Percentiles rank a stretch among this genome's conserved stretches.
phyloP scores from a whole-genome alignment of 2,888 invertebrate species.

The Tenthredo livida region DNA sequence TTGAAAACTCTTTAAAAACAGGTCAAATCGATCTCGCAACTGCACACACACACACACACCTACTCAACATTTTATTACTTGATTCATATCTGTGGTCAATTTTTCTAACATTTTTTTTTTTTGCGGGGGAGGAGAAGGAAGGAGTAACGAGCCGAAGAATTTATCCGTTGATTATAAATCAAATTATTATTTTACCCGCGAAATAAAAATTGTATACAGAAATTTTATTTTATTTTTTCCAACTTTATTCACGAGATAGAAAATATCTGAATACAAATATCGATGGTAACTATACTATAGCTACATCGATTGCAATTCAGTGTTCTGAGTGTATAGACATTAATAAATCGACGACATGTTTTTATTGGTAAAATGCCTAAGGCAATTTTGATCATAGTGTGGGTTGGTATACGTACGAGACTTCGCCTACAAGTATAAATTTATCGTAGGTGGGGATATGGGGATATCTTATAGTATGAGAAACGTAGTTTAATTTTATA shows the following conservation, averaged over 20 bases:
- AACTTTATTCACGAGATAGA: neutral
- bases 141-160: neutral
- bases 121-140: neutral
- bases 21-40: conserved; percentile 20
- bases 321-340: neutral
- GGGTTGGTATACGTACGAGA: neutral
- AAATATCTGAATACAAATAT: neutral
- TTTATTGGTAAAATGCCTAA: neutral
- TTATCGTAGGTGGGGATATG: neutral
- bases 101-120: neutral
- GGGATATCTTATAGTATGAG: neutral
- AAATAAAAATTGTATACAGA: neutral
- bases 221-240: neutral
- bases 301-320: neutral
- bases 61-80: neutral
- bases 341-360: conserved; percentile 2
- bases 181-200: neutral
- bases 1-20: conserved; percentile 12
- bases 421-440: neutral
- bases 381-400: neutral
- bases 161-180: neutral
- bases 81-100: neutral
- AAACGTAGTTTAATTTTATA: conserved; percentile 5
- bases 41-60: neutral
- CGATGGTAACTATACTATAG: too few relatives aligned